Base-by-base conservation (phyloP, 2,113 vertebrate genomes). In the Polypterus bichir region DNA sequence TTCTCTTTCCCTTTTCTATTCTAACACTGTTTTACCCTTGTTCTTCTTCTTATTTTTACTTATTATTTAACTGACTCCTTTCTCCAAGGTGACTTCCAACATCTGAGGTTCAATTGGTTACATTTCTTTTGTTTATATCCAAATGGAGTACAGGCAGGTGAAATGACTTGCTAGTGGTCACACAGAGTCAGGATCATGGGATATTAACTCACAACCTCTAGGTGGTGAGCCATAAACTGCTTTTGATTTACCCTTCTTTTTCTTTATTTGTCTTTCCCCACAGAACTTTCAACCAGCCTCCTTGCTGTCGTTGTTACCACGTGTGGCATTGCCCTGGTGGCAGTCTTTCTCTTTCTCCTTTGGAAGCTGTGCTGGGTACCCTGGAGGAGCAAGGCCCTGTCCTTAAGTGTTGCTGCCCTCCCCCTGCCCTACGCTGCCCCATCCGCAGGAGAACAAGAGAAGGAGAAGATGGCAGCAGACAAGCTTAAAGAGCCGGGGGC, bases 341-440 rank as follows among this genome's bases (percentile, higher is more conserved):
- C 86, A 74, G 89, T 88, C 67, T 91, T 90, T 69, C 79, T 89
- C 47, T 87, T 94, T 76, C 76, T 92, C 78, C 92, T 91, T 80
- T 95, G 93, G 94, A 97, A 92, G 87, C 85, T 93, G 75, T 89
- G 89, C 76, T 86, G 88, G 86, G 83, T 82, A 61, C 89, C 89
- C 77, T 83, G 90, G 90, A 87, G 88, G 69, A 84, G 72, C 67
- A 94, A 97, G 77, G 74, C 80, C 81, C 67, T 80, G 46, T 82
- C 85, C 62, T 77, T 84, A 62, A 70, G 81, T 48, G 76, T 73
- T 4, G 71, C 79, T 2, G 54, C 75, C 68, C 73, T 74, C 60
- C 48, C 70, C 66, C 81, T 70, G 44, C 59, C 71, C 71, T 9
- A 68, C 4, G 46, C 67, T 9, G 70, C 66, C 68, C 56, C 56